A percentile compares a stretch with the other conserved stretches of the same genome.
Evolutionary conservation across 2,797 vertebrate genomes (phyloP).

Genomic region (Amblyopsis hoosieri): DNA sequence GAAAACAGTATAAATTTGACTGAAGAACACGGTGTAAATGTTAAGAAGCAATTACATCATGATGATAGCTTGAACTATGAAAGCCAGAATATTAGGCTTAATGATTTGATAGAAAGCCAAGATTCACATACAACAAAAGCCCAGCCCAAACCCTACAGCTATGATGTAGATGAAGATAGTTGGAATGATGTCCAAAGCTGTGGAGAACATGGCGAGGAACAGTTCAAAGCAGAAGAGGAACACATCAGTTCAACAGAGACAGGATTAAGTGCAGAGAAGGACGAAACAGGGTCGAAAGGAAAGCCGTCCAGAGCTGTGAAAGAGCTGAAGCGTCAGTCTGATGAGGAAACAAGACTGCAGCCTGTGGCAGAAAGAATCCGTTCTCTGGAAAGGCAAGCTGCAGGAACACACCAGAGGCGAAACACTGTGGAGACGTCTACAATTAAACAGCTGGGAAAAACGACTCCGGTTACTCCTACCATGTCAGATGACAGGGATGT

Average conservation of each 20-base stretch:
- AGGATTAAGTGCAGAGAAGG: conserved; percentile 25
- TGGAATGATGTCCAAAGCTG: not conserved
- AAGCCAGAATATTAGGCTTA: not conserved
- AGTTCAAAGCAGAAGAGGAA: conserved; percentile 49
- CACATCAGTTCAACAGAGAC: conserved; percentile 53
- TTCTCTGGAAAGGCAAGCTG: conserved; percentile 63
- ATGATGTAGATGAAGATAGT: conserved; percentile 30
- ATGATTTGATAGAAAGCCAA: conserved; percentile 23
- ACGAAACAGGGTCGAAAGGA: conserved; percentile 15
- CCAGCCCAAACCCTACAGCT: conserved; percentile 8
- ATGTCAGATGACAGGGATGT: conserved; percentile 41
- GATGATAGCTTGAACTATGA: not conserved
- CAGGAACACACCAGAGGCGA: conserved; percentile 39
- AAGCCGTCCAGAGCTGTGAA: conserved; percentile 17
- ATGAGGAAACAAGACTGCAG: conserved; percentile 34
- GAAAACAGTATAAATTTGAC: conserved; percentile 24
- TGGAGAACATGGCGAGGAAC: conserved; percentile 33
- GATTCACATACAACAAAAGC: conserved; percentile 14
- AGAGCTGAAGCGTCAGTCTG: conserved; percentile 9
- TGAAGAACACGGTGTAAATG: conserved; percentile 37
- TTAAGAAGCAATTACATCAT: conserved; percentile 32
- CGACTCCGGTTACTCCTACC: conserved; percentile 17
- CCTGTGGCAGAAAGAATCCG: conserved; percentile 63
- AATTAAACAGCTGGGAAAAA: conserved; percentile 36
- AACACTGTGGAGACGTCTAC: conserved; percentile 23